Evolutionary conservation across 2,797 vertebrate genomes (phyloP).

Genomic region (Pangasius larnaudii): DNA sequence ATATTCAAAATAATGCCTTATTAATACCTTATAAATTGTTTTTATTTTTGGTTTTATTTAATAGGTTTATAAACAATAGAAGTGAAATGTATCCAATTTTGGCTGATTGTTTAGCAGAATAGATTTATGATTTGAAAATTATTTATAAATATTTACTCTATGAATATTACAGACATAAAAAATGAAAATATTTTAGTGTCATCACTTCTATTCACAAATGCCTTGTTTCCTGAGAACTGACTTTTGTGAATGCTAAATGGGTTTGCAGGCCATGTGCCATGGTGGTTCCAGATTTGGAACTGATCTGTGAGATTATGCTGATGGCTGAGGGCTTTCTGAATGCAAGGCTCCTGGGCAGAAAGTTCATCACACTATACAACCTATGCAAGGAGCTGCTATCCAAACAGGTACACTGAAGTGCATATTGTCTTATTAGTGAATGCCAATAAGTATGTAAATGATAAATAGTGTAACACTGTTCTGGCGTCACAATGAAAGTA

Average conservation of each 20-base stretch:
- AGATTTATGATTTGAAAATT: neutral
- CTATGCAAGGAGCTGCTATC: conserved; percentile 85
- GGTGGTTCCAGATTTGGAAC: conserved; percentile 83
- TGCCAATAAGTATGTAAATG: neutral
- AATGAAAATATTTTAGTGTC: neutral
- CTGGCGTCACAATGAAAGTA: neutral
- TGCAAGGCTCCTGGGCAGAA: conserved; percentile 75
- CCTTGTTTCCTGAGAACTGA: neutral
- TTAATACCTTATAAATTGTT: neutral
- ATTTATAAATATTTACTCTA: neutral
- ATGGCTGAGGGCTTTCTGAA: conserved; percentile 83
- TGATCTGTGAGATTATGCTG: conserved; percentile 88
- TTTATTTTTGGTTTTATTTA: neutral
- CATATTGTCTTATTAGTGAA: neutral
- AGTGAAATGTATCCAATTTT: neutral
- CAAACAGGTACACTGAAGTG: conserved; percentile 75
- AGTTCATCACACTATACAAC: conserved; percentile 80
- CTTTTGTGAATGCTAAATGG: conserved; percentile 40
- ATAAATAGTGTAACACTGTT: neutral
- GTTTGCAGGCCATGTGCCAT: conserved; percentile 80
- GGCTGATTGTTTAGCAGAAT: neutral
- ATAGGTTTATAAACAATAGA: neutral
- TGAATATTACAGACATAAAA: neutral
- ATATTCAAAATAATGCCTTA: neutral
- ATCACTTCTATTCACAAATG: neutral